These are phyloP conservation scores for Thereva nobilitata DNA, from an alignment of 2,888 invertebrate genomes.

Conservation along the genomic window DNA sequence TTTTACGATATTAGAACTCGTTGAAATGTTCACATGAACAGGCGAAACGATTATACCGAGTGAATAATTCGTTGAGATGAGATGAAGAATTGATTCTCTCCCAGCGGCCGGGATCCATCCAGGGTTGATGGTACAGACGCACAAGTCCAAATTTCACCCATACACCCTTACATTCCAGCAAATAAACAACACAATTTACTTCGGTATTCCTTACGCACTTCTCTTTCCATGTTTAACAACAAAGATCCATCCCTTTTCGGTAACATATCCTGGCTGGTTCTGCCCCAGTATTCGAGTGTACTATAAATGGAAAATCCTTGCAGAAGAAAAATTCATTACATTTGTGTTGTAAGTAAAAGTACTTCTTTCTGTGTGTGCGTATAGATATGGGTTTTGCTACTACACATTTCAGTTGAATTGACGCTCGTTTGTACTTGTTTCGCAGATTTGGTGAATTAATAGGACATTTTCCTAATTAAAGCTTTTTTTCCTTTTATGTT, in stretches of 20 bases:
- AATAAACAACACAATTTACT: slow-evolving; percentile 7
- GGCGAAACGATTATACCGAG: slow-evolving; percentile 34
- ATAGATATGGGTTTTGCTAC: slow-evolving; percentile 2
- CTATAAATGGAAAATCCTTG: no score
- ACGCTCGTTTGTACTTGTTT: slow-evolving; percentile 7
- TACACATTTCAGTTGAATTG: not conserved
- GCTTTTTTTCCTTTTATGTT: slow-evolving; percentile 7
- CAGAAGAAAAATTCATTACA: no score
- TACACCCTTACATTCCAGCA: slow-evolving; percentile 3
- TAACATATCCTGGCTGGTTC: no score
- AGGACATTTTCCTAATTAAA: slow-evolving; percentile 32
- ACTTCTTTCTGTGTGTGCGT: slow-evolving; percentile 10
- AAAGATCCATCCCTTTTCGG: no score
- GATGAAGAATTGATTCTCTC: slow-evolving; percentile 39
- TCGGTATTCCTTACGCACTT: not conserved
- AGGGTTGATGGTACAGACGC: slow-evolving; percentile 17
- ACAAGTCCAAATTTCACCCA: not conserved
- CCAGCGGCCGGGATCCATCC: slow-evolving; percentile 21
- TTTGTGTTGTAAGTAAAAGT: no score
- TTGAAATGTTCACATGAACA: slow-evolving; percentile 35
- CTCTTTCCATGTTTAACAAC: slow-evolving; percentile 3
- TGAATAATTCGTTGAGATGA: slow-evolving; percentile 33
- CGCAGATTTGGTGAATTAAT: slow-evolving; percentile 21
- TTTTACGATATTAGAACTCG: slow-evolving; percentile 36
- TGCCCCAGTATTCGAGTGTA: no score